Conservation (phyloP, 2,113 vertebrate species). For the Cinclus cinclus region DNA sequence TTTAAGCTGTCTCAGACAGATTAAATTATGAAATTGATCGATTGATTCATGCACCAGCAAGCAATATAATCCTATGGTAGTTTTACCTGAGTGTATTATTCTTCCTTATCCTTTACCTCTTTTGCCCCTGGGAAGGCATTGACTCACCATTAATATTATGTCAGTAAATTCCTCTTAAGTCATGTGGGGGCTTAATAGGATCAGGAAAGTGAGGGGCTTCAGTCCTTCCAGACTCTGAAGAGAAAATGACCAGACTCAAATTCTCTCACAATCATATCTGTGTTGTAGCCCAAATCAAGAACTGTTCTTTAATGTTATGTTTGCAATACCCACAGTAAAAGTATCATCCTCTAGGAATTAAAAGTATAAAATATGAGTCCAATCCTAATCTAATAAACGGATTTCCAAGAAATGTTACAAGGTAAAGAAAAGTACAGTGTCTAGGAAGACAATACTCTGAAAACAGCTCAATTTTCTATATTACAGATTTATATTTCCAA, state of each 20-base stretch:
- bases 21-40: not conserved
- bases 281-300: not conserved
- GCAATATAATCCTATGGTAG: not conserved
- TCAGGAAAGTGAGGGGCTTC: not conserved
- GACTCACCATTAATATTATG: not conserved
- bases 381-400: not conserved
- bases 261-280: not conserved
- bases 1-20: not conserved
- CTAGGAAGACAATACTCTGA: not conserved
- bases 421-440: not conserved
- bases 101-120: not conserved
- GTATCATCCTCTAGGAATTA: not conserved
- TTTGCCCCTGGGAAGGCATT: not conserved
- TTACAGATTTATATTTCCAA: not conserved
- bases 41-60: not conserved
- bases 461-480: not conserved
- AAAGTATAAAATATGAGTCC: not conserved
- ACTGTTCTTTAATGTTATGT: not conserved
- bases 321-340: not conserved
- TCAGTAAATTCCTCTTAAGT: not conserved
- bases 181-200: not conserved
- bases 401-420: not conserved
- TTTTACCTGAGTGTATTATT: not conserved
- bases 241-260: not conserved
- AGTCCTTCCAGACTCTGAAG: not conserved